Conservation (phyloP, 2,888 invertebrate species). For the Zeuzera pyrina region DNA sequence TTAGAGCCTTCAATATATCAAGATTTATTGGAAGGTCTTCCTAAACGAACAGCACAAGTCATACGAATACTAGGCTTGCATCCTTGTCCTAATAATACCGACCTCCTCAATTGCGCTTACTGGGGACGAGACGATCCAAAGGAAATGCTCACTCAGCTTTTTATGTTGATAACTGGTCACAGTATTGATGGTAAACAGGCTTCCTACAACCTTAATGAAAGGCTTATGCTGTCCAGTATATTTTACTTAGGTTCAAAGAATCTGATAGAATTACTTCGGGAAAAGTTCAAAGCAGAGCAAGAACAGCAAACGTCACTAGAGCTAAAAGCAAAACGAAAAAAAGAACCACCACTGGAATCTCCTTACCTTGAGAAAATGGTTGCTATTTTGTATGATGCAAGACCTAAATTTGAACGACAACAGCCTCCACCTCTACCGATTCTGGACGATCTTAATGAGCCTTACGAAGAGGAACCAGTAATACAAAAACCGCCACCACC, state of each 20-base stretch:
- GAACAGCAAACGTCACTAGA: conserved; percentile 19
- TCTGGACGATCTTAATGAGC: conserved; percentile 43
- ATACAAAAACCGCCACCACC: conserved; percentile 36
- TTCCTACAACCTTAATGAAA: conserved; percentile 42
- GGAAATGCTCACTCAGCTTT: conserved; percentile 51
- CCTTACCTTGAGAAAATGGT: conserved; percentile 49
- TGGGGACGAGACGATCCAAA: conserved; percentile 44
- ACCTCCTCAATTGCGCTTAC: conserved; percentile 45
- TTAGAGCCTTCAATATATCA: conserved; percentile 42
- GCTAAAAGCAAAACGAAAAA: conserved; percentile 28
- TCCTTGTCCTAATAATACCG: conserved; percentile 33
- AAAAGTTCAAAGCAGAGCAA: conserved; percentile 39
- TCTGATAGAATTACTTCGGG: conserved; percentile 32
- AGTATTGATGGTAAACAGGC: conserved; percentile 36
- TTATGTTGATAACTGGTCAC: conserved; percentile 34
- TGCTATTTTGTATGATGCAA: conserved; percentile 33
- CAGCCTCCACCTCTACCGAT: conserved; percentile 44
- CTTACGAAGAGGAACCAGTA: conserved; percentile 41
- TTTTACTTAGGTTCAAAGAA: conserved; percentile 46
- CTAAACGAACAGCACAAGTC: conserved; percentile 29
- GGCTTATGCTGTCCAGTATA: conserved; percentile 47
- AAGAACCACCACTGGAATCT: conserved; percentile 27
- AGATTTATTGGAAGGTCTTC: conserved; percentile 50
- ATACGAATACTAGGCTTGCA: conserved; percentile 40
- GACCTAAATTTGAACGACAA: conserved; percentile 17